These are phyloP conservation scores for Pangasianodon gigas DNA, from an alignment of 2,113 vertebrate genomes.

Conservation along the genomic window DNA sequence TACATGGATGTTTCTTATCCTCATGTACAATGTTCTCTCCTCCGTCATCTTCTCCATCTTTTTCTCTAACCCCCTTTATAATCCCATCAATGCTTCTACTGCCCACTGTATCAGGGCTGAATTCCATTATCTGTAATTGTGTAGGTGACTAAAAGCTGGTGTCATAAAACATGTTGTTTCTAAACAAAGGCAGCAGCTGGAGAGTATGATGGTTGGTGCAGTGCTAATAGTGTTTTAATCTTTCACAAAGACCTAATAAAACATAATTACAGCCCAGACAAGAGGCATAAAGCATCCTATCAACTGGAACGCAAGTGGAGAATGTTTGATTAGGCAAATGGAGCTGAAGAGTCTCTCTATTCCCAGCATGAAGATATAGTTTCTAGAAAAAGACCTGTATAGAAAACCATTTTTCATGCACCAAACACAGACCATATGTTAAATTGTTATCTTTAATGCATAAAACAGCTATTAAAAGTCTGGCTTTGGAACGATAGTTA, in stretches of 20 bases:
- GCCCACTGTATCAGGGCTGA: slow-evolving; percentile 53
- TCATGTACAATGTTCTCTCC: not conserved
- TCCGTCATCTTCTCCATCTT: not conserved
- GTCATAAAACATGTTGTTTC: slow-evolving; percentile 68
- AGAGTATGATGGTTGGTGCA: slow-evolving; percentile 61
- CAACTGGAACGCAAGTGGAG: slow-evolving; percentile 52
- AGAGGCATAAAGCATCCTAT: slow-evolving; percentile 64
- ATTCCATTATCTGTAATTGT: slow-evolving; percentile 74
- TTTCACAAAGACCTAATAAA: slow-evolving; percentile 74
- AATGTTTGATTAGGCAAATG: slow-evolving; percentile 24
- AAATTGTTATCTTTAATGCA: not conserved
- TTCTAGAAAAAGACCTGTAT: not conserved
- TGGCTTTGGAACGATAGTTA: slow-evolving; percentile 20
- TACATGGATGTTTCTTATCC: not conserved
- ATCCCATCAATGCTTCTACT: slow-evolving; percentile 9
- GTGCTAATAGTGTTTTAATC: slow-evolving; percentile 77
- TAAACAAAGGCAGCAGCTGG: slow-evolving; percentile 79
- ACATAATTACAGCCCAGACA: slow-evolving; percentile 67
- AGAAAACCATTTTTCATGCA: not conserved
- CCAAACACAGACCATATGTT: not conserved
- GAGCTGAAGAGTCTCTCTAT: not conserved
- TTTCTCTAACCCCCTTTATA: not conserved
- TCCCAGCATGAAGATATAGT: not conserved
- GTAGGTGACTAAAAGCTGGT: slow-evolving; percentile 68
- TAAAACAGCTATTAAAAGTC: slow-evolving; percentile 36